A percentile compares a stretch with the other conserved stretches of the same genome.
Evolutionary conservation across 1,140 invertebrate species (phyloP).

Genomic region (Hycleus phaleratus): DNA sequence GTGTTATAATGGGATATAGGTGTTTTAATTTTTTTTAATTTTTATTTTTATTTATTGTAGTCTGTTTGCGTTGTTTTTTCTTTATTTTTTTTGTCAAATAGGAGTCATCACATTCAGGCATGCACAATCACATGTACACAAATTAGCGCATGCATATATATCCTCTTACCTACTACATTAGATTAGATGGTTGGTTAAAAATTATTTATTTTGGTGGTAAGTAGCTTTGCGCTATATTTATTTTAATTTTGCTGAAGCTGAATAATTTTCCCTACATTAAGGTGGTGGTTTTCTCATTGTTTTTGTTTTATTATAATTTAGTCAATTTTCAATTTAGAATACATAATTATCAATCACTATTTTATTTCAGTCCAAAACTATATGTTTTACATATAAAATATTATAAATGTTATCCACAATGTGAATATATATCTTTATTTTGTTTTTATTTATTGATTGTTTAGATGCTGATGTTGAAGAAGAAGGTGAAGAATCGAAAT

Average conservation of each 20-base stretch:
- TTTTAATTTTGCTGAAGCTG: conserved; percentile 26
- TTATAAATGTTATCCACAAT: too few species aligned
- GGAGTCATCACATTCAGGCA: conserved; percentile 37
- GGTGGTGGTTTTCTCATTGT: conserved; percentile 21
- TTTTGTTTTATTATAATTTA: neutral
- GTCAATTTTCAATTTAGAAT: conserved; percentile 7
- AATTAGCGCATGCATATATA: conserved; percentile 35
- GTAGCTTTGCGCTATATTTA: conserved; percentile 33
- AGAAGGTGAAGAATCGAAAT: conserved; percentile 58
- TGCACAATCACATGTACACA: conserved; percentile 35
- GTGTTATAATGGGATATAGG: conserved; percentile 24
- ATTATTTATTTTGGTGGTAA: conserved; percentile 27
- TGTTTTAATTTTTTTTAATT: conserved; percentile 26
- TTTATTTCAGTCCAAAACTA: too few species aligned
- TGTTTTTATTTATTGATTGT: neutral
- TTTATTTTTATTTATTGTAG: conserved; percentile 33
- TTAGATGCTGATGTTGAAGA: conserved; percentile 48
- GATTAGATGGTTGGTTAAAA: conserved; percentile 34
- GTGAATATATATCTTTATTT: neutral
- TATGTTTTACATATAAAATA: too few species aligned
- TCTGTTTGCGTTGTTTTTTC: conserved; percentile 33
- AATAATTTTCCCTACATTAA: conserved; percentile 15
- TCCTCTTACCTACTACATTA: conserved; percentile 35
- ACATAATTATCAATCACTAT: too few species aligned
- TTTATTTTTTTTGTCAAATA: conserved; percentile 12